phyloP scores from a whole-genome alignment of 2,888 invertebrate genomes.

The Rhodophaea formosa region DNA sequence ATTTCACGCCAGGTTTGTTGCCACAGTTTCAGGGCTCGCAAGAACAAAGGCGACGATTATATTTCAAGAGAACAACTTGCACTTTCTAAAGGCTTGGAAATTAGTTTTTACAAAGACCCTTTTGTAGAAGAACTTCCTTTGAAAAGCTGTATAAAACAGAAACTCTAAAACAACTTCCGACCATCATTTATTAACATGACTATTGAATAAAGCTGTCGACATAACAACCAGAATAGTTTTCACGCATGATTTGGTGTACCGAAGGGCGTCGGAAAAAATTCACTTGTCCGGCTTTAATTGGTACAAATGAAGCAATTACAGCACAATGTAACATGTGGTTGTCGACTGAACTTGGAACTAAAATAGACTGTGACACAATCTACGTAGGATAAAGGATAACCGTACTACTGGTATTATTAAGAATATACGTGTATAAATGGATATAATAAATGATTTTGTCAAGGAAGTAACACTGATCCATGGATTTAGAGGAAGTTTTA shows the following conservation, averaged over 20 bases:
- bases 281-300: slow-evolving; percentile 16
- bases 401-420: too few relatives aligned
- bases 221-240: slow-evolving; percentile 5
- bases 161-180: background rate
- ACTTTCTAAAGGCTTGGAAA: slow-evolving; percentile 4
- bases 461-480: too few relatives aligned
- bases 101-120: background rate
- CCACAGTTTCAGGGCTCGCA: slow-evolving; percentile 42
- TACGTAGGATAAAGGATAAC: background rate
- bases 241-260: background rate
- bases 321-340: background rate
- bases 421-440: too few relatives aligned
- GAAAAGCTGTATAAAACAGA: background rate
- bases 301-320: slow-evolving; percentile 13
- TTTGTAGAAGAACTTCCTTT: background rate
- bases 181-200: background rate
- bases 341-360: background rate
- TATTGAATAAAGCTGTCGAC: background rate
- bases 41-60: slow-evolving; percentile 47
- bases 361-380: background rate
- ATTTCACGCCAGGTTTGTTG: slow-evolving; percentile 50
- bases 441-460: too few relatives aligned
- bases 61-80: slow-evolving; percentile 5
- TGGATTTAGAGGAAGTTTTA: too few relatives aligned
- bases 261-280: background rate